Base-by-base conservation (phyloP, 2,888 invertebrate species). In the Criorhina ranunculi region DNA sequence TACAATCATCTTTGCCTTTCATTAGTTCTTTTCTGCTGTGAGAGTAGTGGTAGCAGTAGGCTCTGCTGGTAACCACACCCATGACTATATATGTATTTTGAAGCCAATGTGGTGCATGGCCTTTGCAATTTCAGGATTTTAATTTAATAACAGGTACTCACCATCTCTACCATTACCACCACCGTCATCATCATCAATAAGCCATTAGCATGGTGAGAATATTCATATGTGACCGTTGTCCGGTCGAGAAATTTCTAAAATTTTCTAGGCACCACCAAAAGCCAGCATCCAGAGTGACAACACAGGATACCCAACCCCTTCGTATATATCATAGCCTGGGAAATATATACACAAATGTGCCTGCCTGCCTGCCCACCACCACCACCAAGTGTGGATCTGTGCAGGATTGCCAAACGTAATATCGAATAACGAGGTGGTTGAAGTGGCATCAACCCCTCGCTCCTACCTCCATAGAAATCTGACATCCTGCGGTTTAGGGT, bases 401-500 rank as follows among this genome's bases (percentile, higher is more conserved):
- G 19, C 31, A 24, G 24, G 24, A 64, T 77, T 66, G 46, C 53
- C 59, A 72, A 72, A 72, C 72, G 82, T 60, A 78, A 82, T 80
- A 75, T 75, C 62, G 75, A 67, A 70, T 64, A 75, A 55, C 64
- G 57, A 75, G 55, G 60, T 66, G 64, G 82, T 78, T 82, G 49
- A 72, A 82, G 72, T 55, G 77, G 72, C 64, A 77, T 60, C 33
- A 19, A 49, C 24, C 49, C 24, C 24, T 24, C 24, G 24, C 24
- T 24, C 24, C 24, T 24, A 72, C 40, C 33, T 51, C 17, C 66
- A 60, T 31, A 66, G 81, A 77, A 77, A 77, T 72, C 72, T 77
- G 82, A 78, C 82, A 78, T 72, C 60, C 51, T 82, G 77, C 70
- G 72, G 78, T 59, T 76, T 66, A 77, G 17, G 59, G 53, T 66